Evolutionary conservation across 2,888 invertebrate genomes (phyloP), one percentile per base, ranked within the genome.

Genomic region (Anorthoa munda): DNA sequence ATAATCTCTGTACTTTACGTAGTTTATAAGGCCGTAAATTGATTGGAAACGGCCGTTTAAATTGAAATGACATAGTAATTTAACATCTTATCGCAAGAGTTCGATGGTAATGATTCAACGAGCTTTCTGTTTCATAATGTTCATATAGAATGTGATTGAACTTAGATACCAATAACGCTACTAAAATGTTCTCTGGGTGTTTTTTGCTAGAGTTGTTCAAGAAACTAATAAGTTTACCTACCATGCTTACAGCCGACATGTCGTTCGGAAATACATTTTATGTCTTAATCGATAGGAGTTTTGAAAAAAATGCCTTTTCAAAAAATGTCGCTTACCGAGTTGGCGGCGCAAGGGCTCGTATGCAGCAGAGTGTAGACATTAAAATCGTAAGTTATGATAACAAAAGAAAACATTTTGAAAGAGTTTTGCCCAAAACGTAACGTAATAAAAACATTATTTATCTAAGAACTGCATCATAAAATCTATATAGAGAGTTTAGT

Each of bases 41-140:
- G 71, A 23, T 55, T 50, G 67, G 15, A 13, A 50, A 21, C 50
- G 48, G 53, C 18, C 31, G 56, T 72, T 68, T 61, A 70, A 77
- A 72, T 81, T 77, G 66, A 59, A 70, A 63, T 75, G 75, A 64
- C 78, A 66, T 46, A 78, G 23, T 78, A 59, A 78, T 81, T 66
- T 55, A 75, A 67, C 61, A 58, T 72, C 61, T 71, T 79, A 77
- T 65, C 59, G 59, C 9, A 48, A n/a, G 21, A 50, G 74, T 63
- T 66, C 50, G 7, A 26, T 79, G 23, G 17, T 23, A 65, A 3
- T 31, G 11, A 56, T 39, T 65, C 17, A 65, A 64, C 4, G 18
- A 63, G 53, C 18, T 59, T 63, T 23, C 17, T 61, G 56, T 63
- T 70, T 46, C 13, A 7, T 55, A 2, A 15, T 58, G 31, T 31